Conservation (phyloP, 2,888 invertebrate genomes). For the Leptopilina myrica region DNA sequence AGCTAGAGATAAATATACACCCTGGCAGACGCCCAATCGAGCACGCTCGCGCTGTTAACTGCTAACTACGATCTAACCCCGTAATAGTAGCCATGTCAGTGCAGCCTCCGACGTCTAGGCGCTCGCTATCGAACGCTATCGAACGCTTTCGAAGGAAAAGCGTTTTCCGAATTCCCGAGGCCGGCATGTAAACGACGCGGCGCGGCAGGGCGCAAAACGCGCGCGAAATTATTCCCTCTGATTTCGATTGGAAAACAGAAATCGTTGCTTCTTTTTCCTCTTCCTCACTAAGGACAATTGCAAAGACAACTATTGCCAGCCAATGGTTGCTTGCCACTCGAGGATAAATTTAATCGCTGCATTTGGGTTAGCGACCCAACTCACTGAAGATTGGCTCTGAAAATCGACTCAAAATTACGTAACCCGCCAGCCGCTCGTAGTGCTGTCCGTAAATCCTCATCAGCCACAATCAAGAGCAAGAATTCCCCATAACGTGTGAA, state of each 20-base stretch:
- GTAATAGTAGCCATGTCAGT: slow-evolving; percentile 72
- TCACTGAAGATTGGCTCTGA: slow-evolving; percentile 54
- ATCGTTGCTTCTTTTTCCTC: slow-evolving; percentile 23
- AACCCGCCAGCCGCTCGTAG: slow-evolving; percentile 6
- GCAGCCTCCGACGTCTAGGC: slow-evolving; percentile 59
- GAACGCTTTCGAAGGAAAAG: slow-evolving; percentile 25
- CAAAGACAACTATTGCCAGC: slow-evolving; percentile 9
- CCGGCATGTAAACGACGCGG: slow-evolving; percentile 36
- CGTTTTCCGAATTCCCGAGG: background rate
- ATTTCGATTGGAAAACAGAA: background rate
- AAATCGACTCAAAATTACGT: slow-evolving; percentile 46
- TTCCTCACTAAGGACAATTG: background rate
- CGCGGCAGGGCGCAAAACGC: slow-evolving; percentile 17
- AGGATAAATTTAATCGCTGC: slow-evolving; percentile 64
- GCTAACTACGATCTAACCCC: slow-evolving; percentile 57
- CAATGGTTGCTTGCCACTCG: slow-evolving; percentile 42
- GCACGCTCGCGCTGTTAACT: slow-evolving; percentile 60
- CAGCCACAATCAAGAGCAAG: slow-evolving; percentile 4
- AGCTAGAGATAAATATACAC: slow-evolving; percentile 74
- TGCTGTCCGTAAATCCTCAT: slow-evolving; percentile 21
- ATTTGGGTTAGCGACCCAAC: slow-evolving; percentile 65
- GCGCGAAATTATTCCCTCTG: background rate
- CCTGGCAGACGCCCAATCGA: slow-evolving; percentile 70
- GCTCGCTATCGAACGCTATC: slow-evolving; percentile 32
- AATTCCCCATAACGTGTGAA: too few relatives aligned